Percentiles rank a stretch among this genome's conserved stretches.
Evolutionary conservation across 1,140 invertebrate species (phyloP).

Genomic region (Maconellicoccus hirsutus): DNA sequence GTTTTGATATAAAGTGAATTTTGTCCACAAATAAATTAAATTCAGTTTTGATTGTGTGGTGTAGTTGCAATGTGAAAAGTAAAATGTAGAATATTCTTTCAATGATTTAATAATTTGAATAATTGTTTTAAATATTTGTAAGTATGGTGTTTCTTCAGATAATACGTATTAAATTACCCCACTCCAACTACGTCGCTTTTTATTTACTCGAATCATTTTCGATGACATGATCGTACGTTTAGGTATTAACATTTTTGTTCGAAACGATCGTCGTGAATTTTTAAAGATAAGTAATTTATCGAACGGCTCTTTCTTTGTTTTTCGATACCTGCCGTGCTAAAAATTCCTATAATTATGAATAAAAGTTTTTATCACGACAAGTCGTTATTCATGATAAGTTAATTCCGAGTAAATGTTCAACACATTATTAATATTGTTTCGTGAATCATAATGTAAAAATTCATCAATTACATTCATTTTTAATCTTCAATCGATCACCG

Average conservation of each 20-base stretch:
- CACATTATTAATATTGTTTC: too few relatives aligned
- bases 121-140: neutral
- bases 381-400: too few relatives aligned
- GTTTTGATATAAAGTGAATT: neutral
- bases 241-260: neutral
- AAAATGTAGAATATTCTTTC: neutral
- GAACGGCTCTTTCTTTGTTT: neutral
- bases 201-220: neutral
- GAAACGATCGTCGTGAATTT: neutral
- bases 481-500: too few relatives aligned
- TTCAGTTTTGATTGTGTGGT: conserved; percentile 3
- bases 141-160: neutral
- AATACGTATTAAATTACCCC: neutral
- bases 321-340: too few relatives aligned
- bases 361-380: too few relatives aligned
- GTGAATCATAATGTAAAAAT: too few relatives aligned
- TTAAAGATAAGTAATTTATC: neutral
- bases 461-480: too few relatives aligned
- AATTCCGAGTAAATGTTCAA: too few relatives aligned
- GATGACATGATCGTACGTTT: neutral
- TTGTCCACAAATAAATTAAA: neutral
- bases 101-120: neutral
- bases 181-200: neutral
- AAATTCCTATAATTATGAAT: too few relatives aligned
- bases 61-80: neutral